phyloP scores from a whole-genome alignment of 2,888 invertebrate genomes.

The Ernsta delagoae region DNA sequence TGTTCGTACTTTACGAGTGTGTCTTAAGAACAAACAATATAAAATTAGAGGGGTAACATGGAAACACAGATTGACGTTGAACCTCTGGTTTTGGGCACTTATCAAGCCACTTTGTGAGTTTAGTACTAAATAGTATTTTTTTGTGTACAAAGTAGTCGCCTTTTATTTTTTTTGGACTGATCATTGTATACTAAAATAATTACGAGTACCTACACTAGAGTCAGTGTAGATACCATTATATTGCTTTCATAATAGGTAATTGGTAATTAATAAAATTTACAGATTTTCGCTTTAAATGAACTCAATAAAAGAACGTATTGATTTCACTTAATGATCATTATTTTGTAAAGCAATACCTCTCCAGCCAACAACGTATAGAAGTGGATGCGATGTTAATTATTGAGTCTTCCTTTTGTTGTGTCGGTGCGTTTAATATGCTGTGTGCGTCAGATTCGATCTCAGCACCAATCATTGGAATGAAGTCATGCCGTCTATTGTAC shows the following conservation, averaged over 20 bases:
- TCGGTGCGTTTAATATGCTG: slow-evolving; percentile 42
- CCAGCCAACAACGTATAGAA: slow-evolving; percentile 21
- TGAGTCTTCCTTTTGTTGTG: slow-evolving; percentile 35
- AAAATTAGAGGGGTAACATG: background rate
- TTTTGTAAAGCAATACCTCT: slow-evolving; percentile 12
- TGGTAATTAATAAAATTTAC: no score
- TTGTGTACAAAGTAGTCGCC: background rate
- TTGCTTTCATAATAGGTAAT: no score
- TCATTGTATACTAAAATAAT: no score
- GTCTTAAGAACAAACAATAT: slow-evolving; percentile 2
- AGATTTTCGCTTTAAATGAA: background rate
- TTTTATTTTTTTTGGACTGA: no score
- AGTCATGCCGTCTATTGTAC: slow-evolving; percentile 52
- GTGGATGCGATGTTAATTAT: slow-evolving; percentile 34
- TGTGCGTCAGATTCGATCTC: slow-evolving; percentile 39
- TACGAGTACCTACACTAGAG: no score
- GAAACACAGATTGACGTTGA: background rate
- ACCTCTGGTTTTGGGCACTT: background rate
- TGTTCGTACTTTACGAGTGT: slow-evolving; percentile 2
- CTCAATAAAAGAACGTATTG: background rate
- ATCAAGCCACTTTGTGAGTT: background rate
- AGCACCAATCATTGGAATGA: slow-evolving; percentile 39
- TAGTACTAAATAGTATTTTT: background rate
- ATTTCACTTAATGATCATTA: slow-evolving; percentile 15
- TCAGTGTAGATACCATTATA: no score